Evolutionary conservation across 1,140 invertebrate genomes (phyloP).

Genomic region (Gerris buenoi): DNA sequence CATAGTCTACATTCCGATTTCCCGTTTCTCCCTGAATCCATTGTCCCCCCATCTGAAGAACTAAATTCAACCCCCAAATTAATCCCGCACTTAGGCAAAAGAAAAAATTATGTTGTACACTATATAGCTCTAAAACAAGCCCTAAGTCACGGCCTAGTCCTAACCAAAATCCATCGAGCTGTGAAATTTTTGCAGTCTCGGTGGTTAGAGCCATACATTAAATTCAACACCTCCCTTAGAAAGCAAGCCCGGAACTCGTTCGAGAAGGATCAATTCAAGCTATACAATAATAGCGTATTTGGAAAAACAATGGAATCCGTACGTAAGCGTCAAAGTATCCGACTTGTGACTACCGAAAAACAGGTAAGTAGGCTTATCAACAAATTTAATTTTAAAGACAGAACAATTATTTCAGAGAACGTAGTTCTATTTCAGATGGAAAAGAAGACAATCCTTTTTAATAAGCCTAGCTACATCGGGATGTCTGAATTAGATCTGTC

Average conservation of each 20-base stretch:
- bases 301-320: neutral
- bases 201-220: neutral
- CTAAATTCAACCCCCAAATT: neutral
- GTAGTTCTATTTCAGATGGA: neutral
- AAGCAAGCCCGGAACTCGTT: neutral
- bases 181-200: neutral
- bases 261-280: neutral
- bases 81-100: neutral
- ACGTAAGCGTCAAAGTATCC: neutral
- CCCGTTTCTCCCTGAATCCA: neutral
- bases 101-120: neutral
- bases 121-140: neutral
- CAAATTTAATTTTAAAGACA: neutral
- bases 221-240: neutral
- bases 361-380: neutral
- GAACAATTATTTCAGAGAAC: neutral
- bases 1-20: neutral
- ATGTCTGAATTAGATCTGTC: slow-evolving; percentile 14
- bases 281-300: neutral
- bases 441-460: neutral
- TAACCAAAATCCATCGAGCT: neutral
- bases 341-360: neutral
- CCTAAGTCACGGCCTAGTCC: neutral
- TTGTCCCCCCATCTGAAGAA: neutral
- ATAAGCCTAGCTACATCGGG: slow-evolving; percentile 16